Percentiles rank a stretch among this genome's conserved stretches.
phyloP scores from a whole-genome alignment of 2,113 vertebrate species.

The Murina feae region DNA sequence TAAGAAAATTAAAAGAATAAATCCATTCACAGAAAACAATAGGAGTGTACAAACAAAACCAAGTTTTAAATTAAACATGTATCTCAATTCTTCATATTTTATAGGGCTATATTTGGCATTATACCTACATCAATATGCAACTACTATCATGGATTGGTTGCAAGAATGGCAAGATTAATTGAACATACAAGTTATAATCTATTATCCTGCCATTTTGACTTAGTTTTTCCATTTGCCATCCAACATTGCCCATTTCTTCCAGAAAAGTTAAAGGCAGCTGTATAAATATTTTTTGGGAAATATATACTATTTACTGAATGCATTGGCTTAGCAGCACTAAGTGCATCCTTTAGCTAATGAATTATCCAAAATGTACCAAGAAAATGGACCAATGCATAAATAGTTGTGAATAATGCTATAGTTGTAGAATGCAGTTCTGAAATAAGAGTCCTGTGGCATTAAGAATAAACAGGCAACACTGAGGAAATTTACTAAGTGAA shows the following conservation, averaged over 20 bases:
- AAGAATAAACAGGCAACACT: not conserved
- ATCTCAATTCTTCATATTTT: not conserved
- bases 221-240: not conserved
- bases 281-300: not conserved
- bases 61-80: not conserved
- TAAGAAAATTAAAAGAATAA: not conserved
- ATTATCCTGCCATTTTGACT: not conserved
- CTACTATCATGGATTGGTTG: not conserved
- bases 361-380: not conserved
- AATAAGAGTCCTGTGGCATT: not conserved
- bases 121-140: not conserved
- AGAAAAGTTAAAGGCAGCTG: not conserved
- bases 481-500: not conserved
- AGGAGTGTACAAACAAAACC: not conserved
- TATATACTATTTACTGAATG: not conserved
- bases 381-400: not conserved
- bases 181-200: not conserved
- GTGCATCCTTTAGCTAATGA: not conserved
- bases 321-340: not conserved
- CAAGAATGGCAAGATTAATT: not conserved
- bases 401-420: not conserved
- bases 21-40: not conserved
- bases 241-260: not conserved
- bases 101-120: not conserved
- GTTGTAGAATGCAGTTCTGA: not conserved